Base-by-base conservation (phyloP, 53 echinoderm and acorn worm genomes). In the Luidia sarsii region DNA sequence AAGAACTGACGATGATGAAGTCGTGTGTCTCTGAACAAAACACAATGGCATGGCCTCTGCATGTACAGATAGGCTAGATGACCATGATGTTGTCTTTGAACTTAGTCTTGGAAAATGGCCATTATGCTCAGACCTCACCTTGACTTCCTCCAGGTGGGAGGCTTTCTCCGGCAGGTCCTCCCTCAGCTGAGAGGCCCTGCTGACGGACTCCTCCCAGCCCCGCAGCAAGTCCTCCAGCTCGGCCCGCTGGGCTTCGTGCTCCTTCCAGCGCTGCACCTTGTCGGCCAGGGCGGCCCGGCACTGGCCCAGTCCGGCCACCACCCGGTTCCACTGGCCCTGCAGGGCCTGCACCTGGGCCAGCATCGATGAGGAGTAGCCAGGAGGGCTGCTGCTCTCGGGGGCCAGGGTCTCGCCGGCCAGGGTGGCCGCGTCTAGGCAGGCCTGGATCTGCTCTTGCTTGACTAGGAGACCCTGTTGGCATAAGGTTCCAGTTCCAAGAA, bases 291-390 rank as follows among this genome's bases (percentile, higher is more conserved):
- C 67, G 23, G 83, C 80, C 79, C 70, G 71, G 72, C 86, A 84
- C 35, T 84, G 80, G 28, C 52, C 53, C 34, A 93, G 67, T 51
- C 90, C 80, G 61, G 71, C 80, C 51, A 75, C 55, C 2, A 90
- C 48, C 22, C 61, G 71, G 50, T 90, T 81, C 73, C 87, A 84
- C 80, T 93, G 90, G 71, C 80, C 68, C 67, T 90, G 84, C 14
- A 87, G 68, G 10, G 36, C 29, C 35, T 87, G 57, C 10, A 90
- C 67, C 31, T 75, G 83, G 30, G 74, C 55, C 39, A 68, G 37
- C 56, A 90, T 67, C 36, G 83, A 50, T 13, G 73, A 68, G 46
- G 83, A 83, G n/a, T 81, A 82, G 19, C 80, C 87, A 18, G 83
- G 75, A n/a, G n/a, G n/a, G n/a, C n/a, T n/a, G 32, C 68, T 53